Evolutionary conservation across 2,113 vertebrate species (phyloP).

Genomic region (Xenopus tropicalis): DNA sequence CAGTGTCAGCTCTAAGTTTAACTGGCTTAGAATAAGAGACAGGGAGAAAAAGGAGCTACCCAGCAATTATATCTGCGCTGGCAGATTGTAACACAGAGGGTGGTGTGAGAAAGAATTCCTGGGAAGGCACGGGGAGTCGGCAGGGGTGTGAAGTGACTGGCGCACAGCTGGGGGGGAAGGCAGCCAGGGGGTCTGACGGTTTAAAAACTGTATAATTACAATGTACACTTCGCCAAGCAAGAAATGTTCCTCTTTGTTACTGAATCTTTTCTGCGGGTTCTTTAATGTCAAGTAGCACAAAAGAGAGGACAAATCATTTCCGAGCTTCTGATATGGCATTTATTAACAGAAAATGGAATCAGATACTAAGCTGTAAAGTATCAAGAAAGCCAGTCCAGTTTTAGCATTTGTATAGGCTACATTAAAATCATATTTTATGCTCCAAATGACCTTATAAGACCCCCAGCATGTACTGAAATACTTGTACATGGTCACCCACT

Average conservation of each 20-base stretch:
- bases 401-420: too few species aligned
- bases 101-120: slow-evolving; percentile 34
- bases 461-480: too few species aligned
- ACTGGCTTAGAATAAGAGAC: slow-evolving; percentile 36
- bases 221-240: slow-evolving; percentile 28
- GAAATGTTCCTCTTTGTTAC: slow-evolving; percentile 40
- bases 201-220: slow-evolving; percentile 44
- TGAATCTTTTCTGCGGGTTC: slow-evolving; percentile 34
- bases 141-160: slow-evolving; percentile 40
- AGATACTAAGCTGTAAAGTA: slow-evolving; percentile 10
- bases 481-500: too few species aligned
- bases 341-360: slow-evolving; percentile 12
- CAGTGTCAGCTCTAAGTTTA: slow-evolving; percentile 40
- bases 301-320: slow-evolving; percentile 37
- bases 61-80: slow-evolving; percentile 43
- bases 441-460: too few species aligned
- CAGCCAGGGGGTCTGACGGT: slow-evolving; percentile 38
- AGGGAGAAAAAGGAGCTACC: slow-evolving; percentile 35
- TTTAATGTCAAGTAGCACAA: slow-evolving; percentile 40
- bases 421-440: too few species aligned
- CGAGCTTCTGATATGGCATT: slow-evolving; percentile 14
- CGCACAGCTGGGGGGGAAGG: slow-evolving; percentile 29
- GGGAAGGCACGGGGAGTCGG: slow-evolving; percentile 37
- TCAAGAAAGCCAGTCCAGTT: neutral
- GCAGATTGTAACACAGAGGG: slow-evolving; percentile 44